A percentile compares a stretch with the other conserved stretches of the same genome.
Conservation (phyloP, 2,888 invertebrate species). For the Amblyteles armatorius region DNA sequence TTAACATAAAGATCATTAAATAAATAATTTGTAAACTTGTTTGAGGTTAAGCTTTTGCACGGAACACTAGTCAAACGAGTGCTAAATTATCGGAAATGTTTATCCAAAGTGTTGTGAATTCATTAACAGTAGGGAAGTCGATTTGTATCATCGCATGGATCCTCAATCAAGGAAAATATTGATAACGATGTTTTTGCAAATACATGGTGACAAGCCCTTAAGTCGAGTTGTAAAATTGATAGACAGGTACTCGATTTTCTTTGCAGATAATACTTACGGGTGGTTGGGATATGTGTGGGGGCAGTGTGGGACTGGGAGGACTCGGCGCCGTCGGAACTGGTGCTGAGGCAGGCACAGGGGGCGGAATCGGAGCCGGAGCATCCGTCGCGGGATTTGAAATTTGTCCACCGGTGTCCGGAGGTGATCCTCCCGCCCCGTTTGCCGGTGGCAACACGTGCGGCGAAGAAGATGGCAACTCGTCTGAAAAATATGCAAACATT, state of each 20-base stretch:
- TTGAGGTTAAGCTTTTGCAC: no score
- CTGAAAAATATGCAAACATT: constrained; percentile 73
- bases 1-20: neutral
- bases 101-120: no score
- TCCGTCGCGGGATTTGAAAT: constrained; percentile 86
- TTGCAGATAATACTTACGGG: constrained; percentile 78
- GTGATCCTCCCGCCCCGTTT: constrained; percentile 83
- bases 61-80: no score
- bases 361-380: constrained; percentile 88
- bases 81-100: no score
- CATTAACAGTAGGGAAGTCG: no score
- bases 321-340: constrained; percentile 89
- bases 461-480: constrained; percentile 85
- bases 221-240: neutral
- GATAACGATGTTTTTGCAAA: no score
- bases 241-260: neutral
- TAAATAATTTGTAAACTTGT: no score
- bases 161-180: no score
- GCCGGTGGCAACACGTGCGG: constrained; percentile 83
- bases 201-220: no score
- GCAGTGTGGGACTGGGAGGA: constrained; percentile 87
- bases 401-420: constrained; percentile 84
- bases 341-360: constrained; percentile 90
- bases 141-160: no score
- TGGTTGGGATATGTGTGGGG: constrained; percentile 85